Base-by-base conservation (phyloP, 2,888 invertebrate species). In the Congeria kusceri region DNA sequence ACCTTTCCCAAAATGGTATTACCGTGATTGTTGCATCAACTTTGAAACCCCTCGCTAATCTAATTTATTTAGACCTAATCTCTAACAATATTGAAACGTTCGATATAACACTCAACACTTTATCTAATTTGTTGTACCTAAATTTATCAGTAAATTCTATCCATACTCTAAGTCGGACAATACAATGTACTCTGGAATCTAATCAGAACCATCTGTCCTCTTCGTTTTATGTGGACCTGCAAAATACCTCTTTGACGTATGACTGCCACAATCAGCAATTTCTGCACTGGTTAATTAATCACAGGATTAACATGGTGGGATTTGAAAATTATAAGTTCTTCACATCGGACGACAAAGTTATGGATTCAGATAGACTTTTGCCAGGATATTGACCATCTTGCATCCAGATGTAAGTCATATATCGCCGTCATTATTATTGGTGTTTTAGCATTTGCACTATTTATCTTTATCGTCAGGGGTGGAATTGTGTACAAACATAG, bases 401-500 rank as follows among this genome's bases (percentile, higher is more conserved):
- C 58, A n/a, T 65, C 32, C 3, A 15, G 3, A 13, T 77, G 77
- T 32, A 3, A 32, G 11, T 57, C 57, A 1, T 71, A 71, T 25
- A 66, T 56, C 23, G 0, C 32, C 4, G 23, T 61, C 0, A 53
- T 66, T 39, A n/a, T 53, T 7, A 3, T 61, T 28, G 49, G 63
- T 4, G 3, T 53, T 23, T 9, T 63, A 32, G 68, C 28, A 3
- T 20, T 79, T 20, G 39, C 56, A 1, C 32, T 66, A n/a, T 74
- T 68, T 13, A 18, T 78, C 11, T 29, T 53, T 20, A 23, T 80
- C 2, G 25, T 77, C 18, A 47, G 74, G 11, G 59, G 58, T 13
- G 77, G 62, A 15, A n/a, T 84, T 1, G 27, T 82, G 4, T 70
- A 82, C 63, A 74, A 68, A 29, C 73, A 80, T 39, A 64, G 79